Conservation (phyloP, 2,113 vertebrate genomes). For the Capreolus pygargus region DNA sequence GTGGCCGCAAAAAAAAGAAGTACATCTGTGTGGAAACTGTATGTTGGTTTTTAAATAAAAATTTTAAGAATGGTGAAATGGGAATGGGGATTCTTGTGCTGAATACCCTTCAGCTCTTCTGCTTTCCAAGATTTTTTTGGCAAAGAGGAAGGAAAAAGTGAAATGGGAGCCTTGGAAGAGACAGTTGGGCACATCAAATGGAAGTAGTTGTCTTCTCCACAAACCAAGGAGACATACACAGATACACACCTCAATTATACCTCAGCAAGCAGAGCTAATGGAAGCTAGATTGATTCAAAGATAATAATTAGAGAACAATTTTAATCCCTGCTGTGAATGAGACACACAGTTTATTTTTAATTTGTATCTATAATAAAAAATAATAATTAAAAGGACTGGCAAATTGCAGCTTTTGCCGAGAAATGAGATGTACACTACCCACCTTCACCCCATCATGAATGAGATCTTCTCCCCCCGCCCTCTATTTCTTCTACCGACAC, state of each 20-base stretch:
- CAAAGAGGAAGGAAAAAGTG: background rate
- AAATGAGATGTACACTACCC: conserved; percentile 9
- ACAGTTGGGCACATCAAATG: fast-evolving
- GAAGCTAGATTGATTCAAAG: conserved; percentile 80
- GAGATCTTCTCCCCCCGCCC: background rate
- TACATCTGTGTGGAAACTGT: background rate
- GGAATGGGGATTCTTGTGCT: background rate
- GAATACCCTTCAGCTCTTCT: background rate
- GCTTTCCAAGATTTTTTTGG: background rate
- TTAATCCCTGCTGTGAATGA: conserved; percentile 73
- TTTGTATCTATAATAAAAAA: conserved; percentile 78
- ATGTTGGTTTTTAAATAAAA: background rate
- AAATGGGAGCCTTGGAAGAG: background rate
- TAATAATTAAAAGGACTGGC: conserved; percentile 55
- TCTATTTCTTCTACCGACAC: background rate
- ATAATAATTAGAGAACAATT: conserved; percentile 82
- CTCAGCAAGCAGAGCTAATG: conserved; percentile 77
- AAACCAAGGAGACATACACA: background rate
- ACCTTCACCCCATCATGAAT: background rate
- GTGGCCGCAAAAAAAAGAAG: background rate
- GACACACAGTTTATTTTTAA: conserved; percentile 72
- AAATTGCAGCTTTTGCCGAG: background rate
- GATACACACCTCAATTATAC: conserved; percentile 76
- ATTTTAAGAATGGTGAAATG: background rate
- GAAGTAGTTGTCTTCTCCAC: background rate